A percentile compares a stretch with the other conserved stretches of the same genome.
Evolutionary conservation across 2,113 vertebrate genomes (phyloP).

Genomic region (Anoura caudifer): DNA sequence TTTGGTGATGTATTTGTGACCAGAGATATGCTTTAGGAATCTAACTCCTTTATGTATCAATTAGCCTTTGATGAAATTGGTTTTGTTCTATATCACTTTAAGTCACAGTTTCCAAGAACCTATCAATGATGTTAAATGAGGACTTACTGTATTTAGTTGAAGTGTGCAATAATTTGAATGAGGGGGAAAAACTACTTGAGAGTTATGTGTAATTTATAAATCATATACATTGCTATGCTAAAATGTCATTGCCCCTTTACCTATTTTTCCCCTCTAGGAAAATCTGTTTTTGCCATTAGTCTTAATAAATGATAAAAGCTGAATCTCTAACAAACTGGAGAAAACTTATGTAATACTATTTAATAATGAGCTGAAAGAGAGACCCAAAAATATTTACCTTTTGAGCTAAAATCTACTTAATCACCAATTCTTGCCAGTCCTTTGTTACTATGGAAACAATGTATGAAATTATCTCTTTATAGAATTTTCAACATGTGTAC

Average conservation of each 20-base stretch:
- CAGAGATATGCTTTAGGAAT: not conserved
- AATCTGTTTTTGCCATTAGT: slow-evolving; percentile 44
- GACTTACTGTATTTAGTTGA: slow-evolving; percentile 39
- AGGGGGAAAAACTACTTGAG: not conserved
- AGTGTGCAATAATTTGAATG: slow-evolving; percentile 35
- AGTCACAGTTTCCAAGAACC: not conserved
- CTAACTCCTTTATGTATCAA: not conserved
- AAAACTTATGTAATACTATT: slow-evolving; percentile 47
- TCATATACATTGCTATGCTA: not conserved
- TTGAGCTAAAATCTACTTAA: not conserved
- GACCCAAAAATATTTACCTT: not conserved
- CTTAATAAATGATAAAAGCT: slow-evolving; percentile 47
- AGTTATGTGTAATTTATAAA: slow-evolving; percentile 20
- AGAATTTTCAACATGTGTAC: not conserved
- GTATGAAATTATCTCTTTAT: not conserved
- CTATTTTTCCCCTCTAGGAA: slow-evolving; percentile 35
- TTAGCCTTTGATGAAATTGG: not conserved
- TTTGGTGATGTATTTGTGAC: not conserved
- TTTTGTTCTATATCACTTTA: not conserved
- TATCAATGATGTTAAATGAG: not conserved
- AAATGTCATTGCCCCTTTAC: slow-evolving; percentile 52
- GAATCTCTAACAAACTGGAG: slow-evolving; percentile 37
- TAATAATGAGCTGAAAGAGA: slow-evolving; percentile 18
- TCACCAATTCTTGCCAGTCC: not conserved
- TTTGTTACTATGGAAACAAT: slow-evolving; percentile 3